Base-by-base conservation (phyloP, 1,140 invertebrate species). In the Neocloeon triangulifer region DNA sequence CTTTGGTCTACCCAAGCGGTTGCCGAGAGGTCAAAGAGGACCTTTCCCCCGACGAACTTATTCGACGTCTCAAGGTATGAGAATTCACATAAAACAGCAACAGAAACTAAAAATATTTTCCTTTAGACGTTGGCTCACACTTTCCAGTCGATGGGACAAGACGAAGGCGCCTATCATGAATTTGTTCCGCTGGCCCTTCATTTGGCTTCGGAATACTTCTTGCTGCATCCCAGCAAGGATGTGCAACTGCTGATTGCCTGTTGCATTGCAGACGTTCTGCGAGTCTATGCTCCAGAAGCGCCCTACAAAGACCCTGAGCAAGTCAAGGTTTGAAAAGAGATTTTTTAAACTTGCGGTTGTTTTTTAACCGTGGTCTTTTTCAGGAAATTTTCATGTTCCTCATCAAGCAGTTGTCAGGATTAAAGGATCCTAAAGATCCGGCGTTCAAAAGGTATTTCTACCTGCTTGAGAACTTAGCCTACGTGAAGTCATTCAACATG, bases 391-490 rank as follows among this genome's bases (percentile, higher is more conserved):
- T 96, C 52, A 56, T 89, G 49, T 97, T 97, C 59, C 64, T 97
- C 18, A 95, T 94, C 39, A 80, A 85, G 46, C 91, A 97, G 58
- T 55, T 97, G 30, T 66, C 77, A 40, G 91, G 91, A 8, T 59
- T 96, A 6, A 80, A 84, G 49, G 89, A 96, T 60, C 86, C 89
- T 0, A 92, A 95, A 53, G 82, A 95, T 58, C 82, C 89, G 15
- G 86, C 88, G 2, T 97, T 96, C 51, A 97, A 96, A 52, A 63
- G 91, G 40, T 97, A 96, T 51, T 96, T 96, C 56, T 97, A 97
- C 56, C 58, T 84, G 26, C 56, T 88, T 36, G 79, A 95, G 61
- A 97, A 95, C 56, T 62, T 97, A 37, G 88, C 89, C 7, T 96
- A 91, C 56, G 89, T 95, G 14, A 97, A 97, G 51, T 92, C 88